These are phyloP conservation scores for Dasypolia templi DNA, from an alignment of 2,888 invertebrate genomes.

Conservation along the genomic window DNA sequence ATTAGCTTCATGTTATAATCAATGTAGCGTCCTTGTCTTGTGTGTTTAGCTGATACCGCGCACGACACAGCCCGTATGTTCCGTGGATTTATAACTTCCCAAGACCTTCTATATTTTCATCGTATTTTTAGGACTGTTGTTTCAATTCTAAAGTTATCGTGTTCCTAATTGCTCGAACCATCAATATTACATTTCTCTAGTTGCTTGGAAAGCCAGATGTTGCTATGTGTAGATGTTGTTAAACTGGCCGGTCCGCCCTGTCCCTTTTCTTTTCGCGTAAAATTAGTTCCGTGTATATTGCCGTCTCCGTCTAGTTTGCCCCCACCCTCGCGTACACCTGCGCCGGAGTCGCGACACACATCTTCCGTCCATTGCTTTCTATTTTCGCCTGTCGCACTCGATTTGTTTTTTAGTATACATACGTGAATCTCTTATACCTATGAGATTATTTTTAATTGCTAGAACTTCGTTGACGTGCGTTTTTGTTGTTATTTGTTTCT, in stretches of 20 bases:
- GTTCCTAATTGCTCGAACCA: conserved; percentile 79
- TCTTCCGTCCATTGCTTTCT: conserved; percentile 89
- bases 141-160: conserved; percentile 72
- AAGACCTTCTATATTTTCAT: conserved; percentile 32
- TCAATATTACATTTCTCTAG: conserved; percentile 81
- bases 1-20: conserved; percentile 76
- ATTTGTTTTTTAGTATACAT: conserved; percentile 76
- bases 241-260: conserved; percentile 77
- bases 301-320: conserved; percentile 77
- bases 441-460: conserved; percentile 70
- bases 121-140: conserved; percentile 42
- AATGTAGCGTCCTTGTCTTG: conserved; percentile 68
- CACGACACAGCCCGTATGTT: conserved; percentile 49
- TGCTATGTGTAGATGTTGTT: conserved; percentile 81
- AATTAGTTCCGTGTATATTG: conserved; percentile 76
- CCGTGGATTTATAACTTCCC: conserved; percentile 32
- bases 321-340: conserved; percentile 83
- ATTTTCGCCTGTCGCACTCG: conserved; percentile 86
- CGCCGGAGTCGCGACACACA: conserved; percentile 86
- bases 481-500: conserved; percentile 41
- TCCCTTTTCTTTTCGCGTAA: conserved; percentile 83
- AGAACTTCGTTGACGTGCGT: conserved; percentile 53
- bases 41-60: conserved; percentile 66
- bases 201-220: conserved; percentile 84
- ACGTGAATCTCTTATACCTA: conserved; percentile 72